Evolutionary conservation across 2,113 vertebrate genomes (phyloP), one percentile per base, ranked within the genome.

Genomic region (Callithrix jacchus): DNA sequence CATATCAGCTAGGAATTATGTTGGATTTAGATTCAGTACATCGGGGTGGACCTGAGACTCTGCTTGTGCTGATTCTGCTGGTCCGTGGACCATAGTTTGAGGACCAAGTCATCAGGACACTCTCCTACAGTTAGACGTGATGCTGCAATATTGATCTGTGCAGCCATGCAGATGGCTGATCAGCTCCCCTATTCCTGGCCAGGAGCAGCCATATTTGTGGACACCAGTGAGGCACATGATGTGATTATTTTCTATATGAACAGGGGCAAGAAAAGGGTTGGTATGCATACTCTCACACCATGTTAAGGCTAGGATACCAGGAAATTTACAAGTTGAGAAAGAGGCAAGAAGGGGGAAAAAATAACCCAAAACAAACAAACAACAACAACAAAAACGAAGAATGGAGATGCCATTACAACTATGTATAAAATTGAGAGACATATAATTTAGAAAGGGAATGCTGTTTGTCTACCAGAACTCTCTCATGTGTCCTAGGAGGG

Each of bases 211-310:
- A 0, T 25, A 30, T 25, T 8, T 52, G 21, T 20, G 7, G 27
- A 89, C 7, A 18, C 35, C 27, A 10, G 0, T 8, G 5, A 1
- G 49, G 23, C 25, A 20, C 14, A 35, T 0, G 9, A 8, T 42
- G 20, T 10, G 58, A 49, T 35, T 42, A 4, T 49, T 71, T 56
- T 82, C 92, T 52, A 0, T 9, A 3, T 25, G 16, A 12, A n/a
- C 27, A 3, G 42, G 6, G 18, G 8, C 40, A 9, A 35, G 52
- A 17, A 18, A 73, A 40, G 32, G 18, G 8, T 27, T 3, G 1
- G 1, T 20, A 27, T 18, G 7, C 4, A 5, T 14, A 32, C 0
- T 25, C 2, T 35, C 66, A 64, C 20, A 35, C 1, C 5, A 4
- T 8, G 1, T 17, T 6, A 6, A 4, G 9, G 17, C 35, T 12